Base-by-base conservation (phyloP, 2,888 invertebrate species). In the Kryphioiulus occultus region DNA sequence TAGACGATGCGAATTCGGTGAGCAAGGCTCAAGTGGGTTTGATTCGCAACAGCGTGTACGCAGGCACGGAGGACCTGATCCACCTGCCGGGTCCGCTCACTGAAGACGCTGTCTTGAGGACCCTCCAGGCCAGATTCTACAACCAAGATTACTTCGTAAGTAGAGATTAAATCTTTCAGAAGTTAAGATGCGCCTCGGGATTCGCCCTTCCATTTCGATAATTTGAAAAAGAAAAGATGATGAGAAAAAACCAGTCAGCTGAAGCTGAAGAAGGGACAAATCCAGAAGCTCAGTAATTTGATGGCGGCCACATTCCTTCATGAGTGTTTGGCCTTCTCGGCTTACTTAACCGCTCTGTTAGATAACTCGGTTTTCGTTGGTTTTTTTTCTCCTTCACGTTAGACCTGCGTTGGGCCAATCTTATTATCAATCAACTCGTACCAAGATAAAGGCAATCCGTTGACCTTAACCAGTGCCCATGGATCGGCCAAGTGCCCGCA, bases 331-430 rank as follows among this genome's bases (percentile, higher is more conserved):
- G 68, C 68, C 26, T 26, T 68, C 26, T 68, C 68, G 26, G 26
- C 26, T 68, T 68, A 68, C 68, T 68, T 68, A 68, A 68, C 68
- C 68, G 68, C n/a, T n/a, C 68, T 68, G 68, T 68, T 68, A 68
- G n/a, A 68, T 68, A 68, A 68, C 59, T 59, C 19, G n/a, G n/a
- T n/a, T n/a, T n/a, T n/a, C n/a, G n/a, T n/a, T n/a, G n/a, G n/a
- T 85, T 87, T 87, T 88, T 44, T 87, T 85, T 88, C 53, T 86
- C 85, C 87, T 87, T 87, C 90, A 93, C 93, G 42, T n/a, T 93
- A 98, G 98, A 98, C 97, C 78, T 96, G 97, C 92, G 95, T 98
- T 90, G 98, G 98, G 0, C 97, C 98, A 1, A 96, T 98, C 91
- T 93, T 98, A 91, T 94, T 98, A 88, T 96, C 97, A 88, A 94